Evolutionary conservation across 2,113 vertebrate genomes (phyloP).

Genomic region (Myodes glareolus): DNA sequence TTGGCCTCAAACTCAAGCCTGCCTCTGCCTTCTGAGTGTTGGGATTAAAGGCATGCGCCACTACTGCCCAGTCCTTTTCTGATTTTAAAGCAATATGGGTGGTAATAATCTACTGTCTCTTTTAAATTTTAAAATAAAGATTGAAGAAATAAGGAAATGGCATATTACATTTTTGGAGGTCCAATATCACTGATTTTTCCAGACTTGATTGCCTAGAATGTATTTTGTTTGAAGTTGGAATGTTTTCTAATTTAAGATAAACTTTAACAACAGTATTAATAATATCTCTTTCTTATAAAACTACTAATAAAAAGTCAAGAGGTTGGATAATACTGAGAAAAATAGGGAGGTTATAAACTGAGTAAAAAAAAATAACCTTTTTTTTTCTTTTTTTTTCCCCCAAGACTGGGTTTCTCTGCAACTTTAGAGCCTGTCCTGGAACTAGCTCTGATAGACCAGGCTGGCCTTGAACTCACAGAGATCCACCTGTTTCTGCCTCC

Average conservation of each 20-base stretch:
- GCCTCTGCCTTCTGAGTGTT: no score
- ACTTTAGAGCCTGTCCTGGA: no score
- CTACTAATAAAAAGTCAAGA: background rate
- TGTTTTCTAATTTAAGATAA: slow-evolving; percentile 1
- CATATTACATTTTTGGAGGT: background rate
- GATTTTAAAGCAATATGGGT: background rate
- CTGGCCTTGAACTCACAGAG: no score
- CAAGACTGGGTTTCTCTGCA: no score
- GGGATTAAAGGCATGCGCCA: no score
- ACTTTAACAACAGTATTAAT: background rate
- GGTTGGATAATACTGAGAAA: background rate
- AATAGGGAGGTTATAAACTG: background rate
- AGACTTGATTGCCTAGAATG: background rate
- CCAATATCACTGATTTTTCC: background rate
- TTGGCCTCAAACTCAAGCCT: no score
- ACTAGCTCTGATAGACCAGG: no score
- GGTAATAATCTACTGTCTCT: background rate
- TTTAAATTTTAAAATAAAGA: slow-evolving; percentile 22
- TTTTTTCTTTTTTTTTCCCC: no score
- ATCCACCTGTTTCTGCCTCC: no score
- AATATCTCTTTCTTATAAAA: background rate
- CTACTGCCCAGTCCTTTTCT: background rate
- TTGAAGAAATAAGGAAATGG: slow-evolving; percentile 23
- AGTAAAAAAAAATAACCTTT: background rate
- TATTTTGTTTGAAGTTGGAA: background rate